Evolutionary conservation across 2,888 invertebrate genomes (phyloP).

Genomic region (Caenorhabditis sinica): DNA sequence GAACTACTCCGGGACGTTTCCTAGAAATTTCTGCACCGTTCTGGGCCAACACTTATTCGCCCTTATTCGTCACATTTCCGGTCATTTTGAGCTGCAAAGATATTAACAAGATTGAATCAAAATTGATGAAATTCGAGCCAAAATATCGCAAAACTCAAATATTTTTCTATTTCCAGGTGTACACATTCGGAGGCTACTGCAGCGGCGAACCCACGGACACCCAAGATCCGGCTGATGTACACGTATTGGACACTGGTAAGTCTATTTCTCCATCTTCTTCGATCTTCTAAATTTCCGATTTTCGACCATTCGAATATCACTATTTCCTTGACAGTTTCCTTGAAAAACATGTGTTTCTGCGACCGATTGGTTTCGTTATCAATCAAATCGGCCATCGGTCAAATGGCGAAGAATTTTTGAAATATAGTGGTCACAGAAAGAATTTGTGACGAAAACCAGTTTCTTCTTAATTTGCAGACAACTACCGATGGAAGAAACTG

Average conservation of each 20-base stretch:
- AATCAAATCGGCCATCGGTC: conserved; percentile 3
- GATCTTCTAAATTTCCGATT: neutral
- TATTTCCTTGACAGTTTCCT: neutral
- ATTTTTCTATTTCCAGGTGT: conserved; percentile 86
- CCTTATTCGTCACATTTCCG: too few species aligned
- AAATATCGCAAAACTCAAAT: neutral
- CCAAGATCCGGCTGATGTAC: conserved; percentile 90
- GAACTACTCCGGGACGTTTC: too few species aligned
- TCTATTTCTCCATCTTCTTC: neutral
- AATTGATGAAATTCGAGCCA: too few species aligned
- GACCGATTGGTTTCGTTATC: conserved; percentile 15
- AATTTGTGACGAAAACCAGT: neutral
- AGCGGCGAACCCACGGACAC: conserved; percentile 89
- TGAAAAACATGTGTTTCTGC: conserved; percentile 9
- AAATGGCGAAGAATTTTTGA: neutral
- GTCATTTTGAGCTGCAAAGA: too few species aligned
- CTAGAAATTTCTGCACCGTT: too few species aligned
- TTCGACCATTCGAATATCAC: neutral
- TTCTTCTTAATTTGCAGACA: conserved; percentile 44
- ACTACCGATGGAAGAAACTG: conserved; percentile 57
- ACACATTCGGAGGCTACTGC: conserved; percentile 94
- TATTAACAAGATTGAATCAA: too few species aligned
- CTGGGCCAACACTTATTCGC: too few species aligned
- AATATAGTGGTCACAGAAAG: neutral
- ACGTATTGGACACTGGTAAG: conserved; percentile 90